Conservation (phyloP, 2,888 invertebrate species). For the Meteorus colon region DNA sequence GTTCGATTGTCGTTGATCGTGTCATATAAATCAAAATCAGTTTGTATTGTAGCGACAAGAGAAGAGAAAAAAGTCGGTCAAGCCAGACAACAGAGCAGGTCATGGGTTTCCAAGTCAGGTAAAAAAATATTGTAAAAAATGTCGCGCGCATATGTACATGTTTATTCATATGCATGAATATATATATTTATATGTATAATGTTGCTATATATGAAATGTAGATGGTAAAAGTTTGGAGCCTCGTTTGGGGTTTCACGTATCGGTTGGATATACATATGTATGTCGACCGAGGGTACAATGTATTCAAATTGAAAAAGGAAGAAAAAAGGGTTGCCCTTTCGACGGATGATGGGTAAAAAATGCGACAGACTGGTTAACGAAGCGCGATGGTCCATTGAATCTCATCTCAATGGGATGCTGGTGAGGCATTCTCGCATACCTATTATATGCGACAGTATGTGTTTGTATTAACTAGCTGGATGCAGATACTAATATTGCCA, state of each 20-base stretch:
- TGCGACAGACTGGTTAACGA: slow-evolving; percentile 74
- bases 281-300: slow-evolving; percentile 71
- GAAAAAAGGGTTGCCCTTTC: slow-evolving; percentile 65
- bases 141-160: slow-evolving; percentile 28
- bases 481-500: slow-evolving; percentile 56
- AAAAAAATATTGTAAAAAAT: slow-evolving; percentile 58
- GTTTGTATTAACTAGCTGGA: slow-evolving; percentile 55
- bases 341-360: slow-evolving; percentile 70
- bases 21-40: slow-evolving; percentile 73
- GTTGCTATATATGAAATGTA: slow-evolving; percentile 41
- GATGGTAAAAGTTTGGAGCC: slow-evolving; percentile 41
- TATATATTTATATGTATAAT: slow-evolving; percentile 29
- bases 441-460: slow-evolving; percentile 46
- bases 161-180: slow-evolving; percentile 1
- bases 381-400: slow-evolving; percentile 73
- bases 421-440: slow-evolving; percentile 48
- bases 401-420: slow-evolving; percentile 70
- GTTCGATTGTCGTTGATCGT: slow-evolving; percentile 66
- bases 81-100: slow-evolving; percentile 65
- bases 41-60: slow-evolving; percentile 63
- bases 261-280: slow-evolving; percentile 72
- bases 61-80: slow-evolving; percentile 70
- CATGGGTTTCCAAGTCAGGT: slow-evolving; percentile 66
- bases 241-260: slow-evolving; percentile 60
- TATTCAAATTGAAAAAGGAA: slow-evolving; percentile 71